Conservation (phyloP, 2,888 invertebrate genomes). For the Tetropium fuscum region DNA sequence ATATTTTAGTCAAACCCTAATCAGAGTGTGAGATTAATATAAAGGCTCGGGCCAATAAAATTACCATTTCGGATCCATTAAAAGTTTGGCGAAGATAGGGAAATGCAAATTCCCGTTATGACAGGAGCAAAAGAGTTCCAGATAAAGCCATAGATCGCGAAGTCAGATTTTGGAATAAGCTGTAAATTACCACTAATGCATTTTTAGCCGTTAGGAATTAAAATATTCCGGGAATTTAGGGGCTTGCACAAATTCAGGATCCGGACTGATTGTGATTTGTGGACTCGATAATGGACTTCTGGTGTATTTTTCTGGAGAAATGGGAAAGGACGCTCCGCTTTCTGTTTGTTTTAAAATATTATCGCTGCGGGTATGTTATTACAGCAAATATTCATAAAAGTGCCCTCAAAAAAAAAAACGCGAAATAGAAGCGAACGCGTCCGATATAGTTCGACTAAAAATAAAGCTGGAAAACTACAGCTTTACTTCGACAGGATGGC, state of each 20-base stretch:
- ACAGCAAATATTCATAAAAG: no score
- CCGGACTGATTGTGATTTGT: conserved; percentile 50
- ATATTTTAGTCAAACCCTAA: conserved; percentile 30
- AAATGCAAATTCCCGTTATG: conserved; percentile 47
- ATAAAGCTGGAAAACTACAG: no score
- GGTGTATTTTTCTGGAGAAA: conserved; percentile 44
- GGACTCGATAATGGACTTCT: conserved; percentile 52
- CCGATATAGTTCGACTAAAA: no score
- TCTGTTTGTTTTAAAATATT: conserved; percentile 36
- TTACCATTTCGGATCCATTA: conserved; percentile 48
- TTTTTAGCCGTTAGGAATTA: conserved; percentile 55
- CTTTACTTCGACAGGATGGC: no score
- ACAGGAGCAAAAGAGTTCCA: conserved; percentile 36
- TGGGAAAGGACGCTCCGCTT: conserved; percentile 21
- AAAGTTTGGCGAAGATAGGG: conserved; percentile 47
- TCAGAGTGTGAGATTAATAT: conserved; percentile 38
- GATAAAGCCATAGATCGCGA: conserved; percentile 43
- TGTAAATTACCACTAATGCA: conserved; percentile 58
- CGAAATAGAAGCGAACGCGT: no score
- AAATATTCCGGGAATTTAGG: conserved; percentile 54
- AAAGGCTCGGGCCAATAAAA: conserved; percentile 39
- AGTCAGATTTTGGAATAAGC: conserved; percentile 46
- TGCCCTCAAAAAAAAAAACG: no score
- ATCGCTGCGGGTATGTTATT: no score
- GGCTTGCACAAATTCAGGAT: conserved; percentile 30